Base-by-base conservation (phyloP, 2,797 vertebrate species). In the Borostomias antarcticus region DNA sequence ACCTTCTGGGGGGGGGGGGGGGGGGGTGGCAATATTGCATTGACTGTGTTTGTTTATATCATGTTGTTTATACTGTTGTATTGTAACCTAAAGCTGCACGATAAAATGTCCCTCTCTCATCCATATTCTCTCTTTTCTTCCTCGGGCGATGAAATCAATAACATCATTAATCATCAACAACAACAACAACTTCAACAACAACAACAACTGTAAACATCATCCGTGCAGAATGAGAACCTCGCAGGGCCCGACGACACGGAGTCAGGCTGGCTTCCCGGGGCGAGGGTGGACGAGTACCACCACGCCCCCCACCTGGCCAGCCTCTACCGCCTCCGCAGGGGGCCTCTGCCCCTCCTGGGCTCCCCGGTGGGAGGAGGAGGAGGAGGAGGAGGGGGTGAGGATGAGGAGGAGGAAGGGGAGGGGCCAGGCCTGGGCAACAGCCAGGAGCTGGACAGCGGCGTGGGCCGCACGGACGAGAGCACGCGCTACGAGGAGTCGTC, bases 381-480 rank as follows among this genome's bases (percentile, higher is more conserved):
- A 45, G 30, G 66, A 33, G 60, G 17, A 61, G 73, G 66, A 53
- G 70, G 50, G 40, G 82, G 79, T 6, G 58, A 75, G 51, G 26
- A 58, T n/a, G 66, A 64, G 11, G 23, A 45, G 43, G 25, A 28
- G 1, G 10, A 74, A 73, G 51, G 76, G 76, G 23, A 75, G 69
- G 66, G 72, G 11, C 77, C 79, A 0, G 86, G 86, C 4, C 85
- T 93, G 67, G 89, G 81, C 59, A 88, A 89, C 68, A 94, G 93
- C 81, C 93, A 93, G 74, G 94, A 95, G 71, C 82, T 93, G 70
- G 94, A 95, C 83, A 95, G 94, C 0, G 94, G 94, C 0, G 90
- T 94, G 19, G 94, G 93, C 13, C 87, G 93, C 1, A 95, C 94
- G 0, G 94, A 95, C 0, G 93, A 94, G 65, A 95, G 94, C 81